Percentiles rank a stretch among this genome's conserved stretches.
These are phyloP conservation scores for Eilema griseolum DNA, from an alignment of 2,888 invertebrate species.

Conservation along the genomic window DNA sequence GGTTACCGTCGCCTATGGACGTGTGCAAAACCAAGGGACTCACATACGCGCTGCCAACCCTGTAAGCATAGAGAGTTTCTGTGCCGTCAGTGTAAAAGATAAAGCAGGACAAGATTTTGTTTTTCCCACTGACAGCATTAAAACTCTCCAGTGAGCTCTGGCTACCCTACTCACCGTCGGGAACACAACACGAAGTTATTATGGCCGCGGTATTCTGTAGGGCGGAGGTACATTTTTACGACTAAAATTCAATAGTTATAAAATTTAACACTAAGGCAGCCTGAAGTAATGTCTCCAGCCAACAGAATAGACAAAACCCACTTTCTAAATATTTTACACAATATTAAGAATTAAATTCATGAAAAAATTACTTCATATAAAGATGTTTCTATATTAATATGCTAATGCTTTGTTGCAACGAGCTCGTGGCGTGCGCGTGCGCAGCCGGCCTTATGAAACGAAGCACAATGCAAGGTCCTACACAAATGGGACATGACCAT, in stretches of 20 bases:
- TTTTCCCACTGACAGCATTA: too few relatives aligned
- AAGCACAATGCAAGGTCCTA: conserved; percentile 50
- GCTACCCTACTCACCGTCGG: too few relatives aligned
- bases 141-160: too few relatives aligned
- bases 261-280: neutral
- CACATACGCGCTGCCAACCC: too few relatives aligned
- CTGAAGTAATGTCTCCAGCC: neutral
- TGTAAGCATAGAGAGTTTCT: too few relatives aligned
- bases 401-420: conserved; percentile 16
- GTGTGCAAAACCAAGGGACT: too few relatives aligned
- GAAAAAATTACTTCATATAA: neutral
- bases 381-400: conserved; percentile 18
- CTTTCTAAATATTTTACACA: neutral
- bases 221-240: too few relatives aligned
- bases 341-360: neutral
- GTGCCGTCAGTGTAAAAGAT: too few relatives aligned
- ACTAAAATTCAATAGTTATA: neutral
- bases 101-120: too few relatives aligned
- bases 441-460: conserved; percentile 41
- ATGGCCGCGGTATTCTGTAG: too few relatives aligned
- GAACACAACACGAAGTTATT: too few relatives aligned
- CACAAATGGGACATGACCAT: conserved; percentile 35
- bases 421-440: conserved; percentile 46
- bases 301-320: neutral
- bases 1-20: too few relatives aligned